Conservation (phyloP, 2,113 vertebrate species). For the Bostrychus sinensis region DNA sequence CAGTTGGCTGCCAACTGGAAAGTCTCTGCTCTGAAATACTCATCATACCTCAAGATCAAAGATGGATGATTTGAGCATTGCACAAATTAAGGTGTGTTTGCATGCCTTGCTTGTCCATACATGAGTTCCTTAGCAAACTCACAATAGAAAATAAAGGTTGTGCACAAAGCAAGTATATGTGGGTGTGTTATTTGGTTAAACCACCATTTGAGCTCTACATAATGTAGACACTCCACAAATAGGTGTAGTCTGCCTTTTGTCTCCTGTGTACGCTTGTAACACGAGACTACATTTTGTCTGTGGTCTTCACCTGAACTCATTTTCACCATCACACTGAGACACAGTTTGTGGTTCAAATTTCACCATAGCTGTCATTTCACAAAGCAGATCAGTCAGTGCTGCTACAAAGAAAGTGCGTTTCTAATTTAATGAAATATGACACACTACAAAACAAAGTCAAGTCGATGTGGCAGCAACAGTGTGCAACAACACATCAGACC, state of each 20-base stretch:
- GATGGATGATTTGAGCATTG: not conserved
- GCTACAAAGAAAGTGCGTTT: conserved; percentile 16
- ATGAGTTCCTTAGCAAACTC: conserved; percentile 22
- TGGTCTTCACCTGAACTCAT: conserved; percentile 13
- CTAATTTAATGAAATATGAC: conserved; percentile 20
- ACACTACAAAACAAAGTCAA: conserved; percentile 8
- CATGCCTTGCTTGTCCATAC: conserved; percentile 27
- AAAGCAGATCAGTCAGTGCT: not conserved
- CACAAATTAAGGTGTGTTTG: conserved; percentile 35
- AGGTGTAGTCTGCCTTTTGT: conserved; percentile 7
- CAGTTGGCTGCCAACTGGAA: not conserved
- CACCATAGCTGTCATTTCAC: conserved; percentile 28
- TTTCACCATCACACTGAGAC: conserved; percentile 23
- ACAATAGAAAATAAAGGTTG: conserved; percentile 31
- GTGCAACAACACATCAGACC: conserved; percentile 21
- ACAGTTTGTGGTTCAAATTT: conserved; percentile 45
- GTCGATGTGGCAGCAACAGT: not conserved
- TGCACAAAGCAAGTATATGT: conserved; percentile 11
- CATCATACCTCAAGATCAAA: conserved; percentile 18
- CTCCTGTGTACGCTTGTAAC: conserved; percentile 36
- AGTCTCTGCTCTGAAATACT: conserved; percentile 4
- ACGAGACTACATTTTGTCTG: conserved; percentile 53
- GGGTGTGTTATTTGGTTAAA: conserved; percentile 41
- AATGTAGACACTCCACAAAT: conserved; percentile 17
- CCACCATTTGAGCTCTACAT: not conserved